Evolutionary conservation across 2,797 vertebrate species (phyloP), one percentile per base, ranked within the genome.

Genomic region (Phoebastria nigripes): DNA sequence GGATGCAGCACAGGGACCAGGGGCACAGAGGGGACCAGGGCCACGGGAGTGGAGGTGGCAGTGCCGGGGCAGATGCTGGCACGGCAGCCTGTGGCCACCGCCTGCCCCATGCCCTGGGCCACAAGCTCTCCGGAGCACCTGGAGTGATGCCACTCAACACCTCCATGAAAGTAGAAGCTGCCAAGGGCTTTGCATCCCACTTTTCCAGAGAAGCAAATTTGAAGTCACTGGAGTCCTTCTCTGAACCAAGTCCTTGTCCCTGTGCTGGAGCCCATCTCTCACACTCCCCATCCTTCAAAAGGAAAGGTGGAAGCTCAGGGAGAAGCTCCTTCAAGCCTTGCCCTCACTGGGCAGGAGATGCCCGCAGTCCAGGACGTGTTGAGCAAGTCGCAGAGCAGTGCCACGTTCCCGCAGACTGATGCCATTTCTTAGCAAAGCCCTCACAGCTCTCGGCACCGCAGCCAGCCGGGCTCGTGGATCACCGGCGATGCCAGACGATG

Each of bases 341-440:
- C 12, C 56, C 37, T 66, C 0, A 4, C 24, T 2, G 31, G 56
- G 39, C 54, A 82, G 85, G 74, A 58, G 78, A 18, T 56, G 42
- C 39, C 54, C 41, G 10, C 1, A 0, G 8, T 28, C 14, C 21
- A 15, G 79, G 82, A 80, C 1, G 0, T 1, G 19, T 0, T 0
- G n/a, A 52, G 76, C 69, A 37, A 39, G 31, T 13, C 0, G 0
- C 28, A 41, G 63, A 74, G 77, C 77, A 15, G 55, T 8, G 61
- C 61, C 44, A 7, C 0, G 0, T n/a, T 47, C 85, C 70, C 1
- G 6, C 35, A 31, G 41, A 18, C 14, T 0, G 28, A 2, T 37
- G 37, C 2, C 26, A 13, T 24, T 58, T 6, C 86, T 11, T 28
- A 28, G 62, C 41, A 54, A 7, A 33, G 22, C 18, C 49, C 72